phyloP scores from a whole-genome alignment of 2,888 invertebrate species.

The Lasioglossum marginatum region DNA sequence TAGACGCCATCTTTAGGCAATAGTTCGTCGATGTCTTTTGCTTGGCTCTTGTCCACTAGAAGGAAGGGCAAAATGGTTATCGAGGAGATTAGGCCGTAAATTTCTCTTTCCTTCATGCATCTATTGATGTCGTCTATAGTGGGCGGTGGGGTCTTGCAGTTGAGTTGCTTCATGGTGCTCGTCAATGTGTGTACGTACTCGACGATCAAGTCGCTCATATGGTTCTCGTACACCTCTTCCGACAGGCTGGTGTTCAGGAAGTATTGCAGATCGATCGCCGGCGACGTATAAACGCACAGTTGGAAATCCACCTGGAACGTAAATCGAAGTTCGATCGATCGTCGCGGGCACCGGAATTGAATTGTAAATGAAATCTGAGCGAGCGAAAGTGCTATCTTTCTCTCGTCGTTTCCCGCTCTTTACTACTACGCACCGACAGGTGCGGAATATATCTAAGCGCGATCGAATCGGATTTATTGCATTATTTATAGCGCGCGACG shows the following conservation, averaged over 20 bases:
- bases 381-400: constrained; percentile 36
- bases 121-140: constrained; percentile 67
- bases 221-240: constrained; percentile 63
- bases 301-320: constrained; percentile 85
- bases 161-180: constrained; percentile 72
- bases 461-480: constrained; percentile 75
- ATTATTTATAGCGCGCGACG: constrained; percentile 76
- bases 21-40: constrained; percentile 73
- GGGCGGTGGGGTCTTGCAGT: constrained; percentile 75
- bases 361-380: constrained; percentile 75
- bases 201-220: constrained; percentile 66
- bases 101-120: constrained; percentile 61
- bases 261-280: constrained; percentile 84
- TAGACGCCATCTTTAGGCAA: constrained; percentile 44
- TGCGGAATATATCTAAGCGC: constrained; percentile 62
- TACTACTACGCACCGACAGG: constrained; percentile 37
- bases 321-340: constrained; percentile 49
- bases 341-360: constrained; percentile 66
- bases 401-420: constrained; percentile 5
- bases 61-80: constrained; percentile 74
- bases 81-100: constrained; percentile 71
- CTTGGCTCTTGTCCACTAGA: constrained; percentile 71
- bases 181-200: constrained; percentile 73
- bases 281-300: constrained; percentile 83
- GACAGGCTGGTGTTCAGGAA: constrained; percentile 83